Base-by-base conservation (phyloP, 2,797 vertebrate species). In the Knipowitschia caucasica region DNA sequence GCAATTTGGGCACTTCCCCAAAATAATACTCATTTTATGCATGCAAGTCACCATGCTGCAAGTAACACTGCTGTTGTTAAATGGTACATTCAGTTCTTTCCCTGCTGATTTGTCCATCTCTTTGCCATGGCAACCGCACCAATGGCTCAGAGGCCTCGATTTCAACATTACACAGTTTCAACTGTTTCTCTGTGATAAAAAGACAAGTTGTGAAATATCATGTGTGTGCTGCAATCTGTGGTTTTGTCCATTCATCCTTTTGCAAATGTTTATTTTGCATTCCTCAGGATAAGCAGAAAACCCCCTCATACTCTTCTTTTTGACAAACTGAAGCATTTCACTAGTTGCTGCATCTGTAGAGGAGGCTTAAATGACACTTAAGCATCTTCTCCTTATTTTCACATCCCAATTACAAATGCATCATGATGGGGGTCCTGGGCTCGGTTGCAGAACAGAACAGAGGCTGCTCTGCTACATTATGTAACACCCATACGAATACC, bases 401-500 rank as follows among this genome's bases (percentile, higher is more conserved):
- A 42, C 51, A 53, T 56, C 43, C 30, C 30, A 14, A 50, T 42
- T 52, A 50, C 45, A 55, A 64, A 53, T 35, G 51, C 59, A 56
- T 42, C 31, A 35, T 20, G 34, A 43, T 51, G 64, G 54, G 52
- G 63, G 63, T 51, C 69, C 70, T 61, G 39, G 49, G 25, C 47
- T 67, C 54, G 52, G 31, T 18, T 21, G 30, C 45, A 10, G 18
- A 30, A 57, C 61, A 46, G 17, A 14, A 4, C n/a, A 12, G 49
- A 38, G 30, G 46, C 67, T 56, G 23, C 55, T 14, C 40, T 53
- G 45, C 15, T 34, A 74, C 53, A 55, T 82, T 62, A 86, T 62
- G 64, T 71, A 81, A 85, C 67, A 73, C 40, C 17, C 56, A 74
- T 63, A 66, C 46, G 38, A 52, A 36, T 29, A 18, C 44, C 62